A percentile compares a stretch with the other conserved stretches of the same genome.
Evolutionary conservation across 1,140 invertebrate genomes (phyloP).

Genomic region (Hylaeus anthracinus): DNA sequence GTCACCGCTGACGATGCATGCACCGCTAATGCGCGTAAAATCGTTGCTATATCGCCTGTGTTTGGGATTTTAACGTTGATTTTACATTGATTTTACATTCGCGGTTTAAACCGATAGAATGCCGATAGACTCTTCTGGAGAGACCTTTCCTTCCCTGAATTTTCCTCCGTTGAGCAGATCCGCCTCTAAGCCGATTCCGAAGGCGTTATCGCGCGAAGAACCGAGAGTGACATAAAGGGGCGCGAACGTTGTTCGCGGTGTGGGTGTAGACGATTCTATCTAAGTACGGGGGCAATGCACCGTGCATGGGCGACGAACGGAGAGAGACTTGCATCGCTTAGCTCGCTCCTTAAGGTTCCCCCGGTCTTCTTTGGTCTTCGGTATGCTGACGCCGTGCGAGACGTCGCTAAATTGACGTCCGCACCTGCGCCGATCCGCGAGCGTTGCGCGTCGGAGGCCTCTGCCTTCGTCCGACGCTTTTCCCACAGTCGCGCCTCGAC

Average conservation of each 20-base stretch:
- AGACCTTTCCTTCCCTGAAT: background rate
- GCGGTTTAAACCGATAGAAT: too few relatives aligned
- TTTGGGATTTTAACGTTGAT: background rate
- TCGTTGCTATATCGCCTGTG: background rate
- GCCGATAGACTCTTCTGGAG: too few relatives aligned
- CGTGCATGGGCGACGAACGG: slow-evolving; percentile 27
- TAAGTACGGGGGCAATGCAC: slow-evolving; percentile 62
- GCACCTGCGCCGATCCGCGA: slow-evolving; percentile 41
- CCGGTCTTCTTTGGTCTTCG: slow-evolving; percentile 51
- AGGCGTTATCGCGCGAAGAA: slow-evolving; percentile 28
- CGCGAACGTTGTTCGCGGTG: slow-evolving; percentile 39
- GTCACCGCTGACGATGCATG: slow-evolving; percentile 1
- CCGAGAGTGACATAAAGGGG: slow-evolving; percentile 53
- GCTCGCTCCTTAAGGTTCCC: slow-evolving; percentile 51
- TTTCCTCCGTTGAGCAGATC: background rate
- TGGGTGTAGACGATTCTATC: slow-evolving; percentile 63
- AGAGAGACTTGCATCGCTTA: slow-evolving; percentile 47
- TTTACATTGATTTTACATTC: too few relatives aligned
- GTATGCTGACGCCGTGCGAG: slow-evolving; percentile 51
- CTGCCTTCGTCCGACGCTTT: background rate
- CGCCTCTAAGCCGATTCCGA: slow-evolving; percentile 14
- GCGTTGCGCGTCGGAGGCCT: slow-evolving; percentile 6
- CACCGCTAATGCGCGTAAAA: background rate
- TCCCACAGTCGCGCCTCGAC: background rate
- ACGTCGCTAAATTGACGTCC: slow-evolving; percentile 44